These are phyloP conservation scores for Brachionus paranguensis DNA, from an alignment of 1,140 invertebrate genomes.

Conservation along the genomic window DNA sequence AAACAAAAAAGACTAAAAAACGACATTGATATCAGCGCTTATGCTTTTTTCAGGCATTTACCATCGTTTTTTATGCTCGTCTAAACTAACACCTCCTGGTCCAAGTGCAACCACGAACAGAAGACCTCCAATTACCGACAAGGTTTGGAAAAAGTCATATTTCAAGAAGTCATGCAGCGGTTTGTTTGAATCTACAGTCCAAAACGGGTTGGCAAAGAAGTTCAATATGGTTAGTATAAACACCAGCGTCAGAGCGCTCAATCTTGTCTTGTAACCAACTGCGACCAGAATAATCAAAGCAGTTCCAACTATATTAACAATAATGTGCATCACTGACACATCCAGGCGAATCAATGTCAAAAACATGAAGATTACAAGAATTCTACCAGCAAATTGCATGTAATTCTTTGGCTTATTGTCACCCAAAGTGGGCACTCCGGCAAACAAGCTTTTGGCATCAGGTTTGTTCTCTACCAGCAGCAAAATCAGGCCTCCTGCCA, in stretches of 20 bases:
- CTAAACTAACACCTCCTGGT: constrained; percentile 74
- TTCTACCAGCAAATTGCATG: constrained; percentile 86
- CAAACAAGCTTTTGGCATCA: constrained; percentile 83
- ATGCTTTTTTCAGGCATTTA: background rate
- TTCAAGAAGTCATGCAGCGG: constrained; percentile 96
- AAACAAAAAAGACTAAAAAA: background rate
- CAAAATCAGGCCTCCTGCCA: constrained; percentile 87
- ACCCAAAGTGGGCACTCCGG: constrained; percentile 84
- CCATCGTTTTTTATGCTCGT: constrained; percentile 40
- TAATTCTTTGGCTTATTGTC: constrained; percentile 97
- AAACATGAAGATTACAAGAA: constrained; percentile 97
- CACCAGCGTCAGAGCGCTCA: constrained; percentile 88
- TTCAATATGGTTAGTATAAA: constrained; percentile 81
- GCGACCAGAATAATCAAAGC: constrained; percentile 91
- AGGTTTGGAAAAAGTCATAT: constrained; percentile 99
- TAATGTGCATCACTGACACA: constrained; percentile 60
- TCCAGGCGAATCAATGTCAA: constrained; percentile 90
- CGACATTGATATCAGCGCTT: background rate
- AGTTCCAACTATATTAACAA: constrained; percentile 84
- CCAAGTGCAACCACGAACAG: constrained; percentile 95
- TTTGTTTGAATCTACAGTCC: constrained; percentile 86
- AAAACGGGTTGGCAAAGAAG: constrained; percentile 96
- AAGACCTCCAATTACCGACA: constrained; percentile 96
- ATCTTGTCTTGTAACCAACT: constrained; percentile 95
- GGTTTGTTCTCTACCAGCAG: constrained; percentile 86